Conservation (phyloP, 2,113 vertebrate species). For the Tyto alba region DNA sequence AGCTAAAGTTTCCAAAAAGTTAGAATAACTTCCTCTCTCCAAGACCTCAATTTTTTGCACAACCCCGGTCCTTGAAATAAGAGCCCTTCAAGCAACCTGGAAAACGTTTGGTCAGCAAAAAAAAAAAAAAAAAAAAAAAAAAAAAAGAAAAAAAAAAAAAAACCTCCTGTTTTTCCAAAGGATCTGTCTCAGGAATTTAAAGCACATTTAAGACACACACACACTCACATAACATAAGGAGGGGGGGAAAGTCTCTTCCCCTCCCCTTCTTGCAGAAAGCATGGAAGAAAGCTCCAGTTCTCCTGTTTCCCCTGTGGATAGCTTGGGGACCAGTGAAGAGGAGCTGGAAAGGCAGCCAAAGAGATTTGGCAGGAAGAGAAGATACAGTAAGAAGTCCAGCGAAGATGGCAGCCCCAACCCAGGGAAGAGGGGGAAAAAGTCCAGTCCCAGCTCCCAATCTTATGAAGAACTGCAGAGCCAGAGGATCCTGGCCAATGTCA, state of each 20-base stretch:
- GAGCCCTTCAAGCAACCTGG: constrained; percentile 65
- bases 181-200: constrained; percentile 71
- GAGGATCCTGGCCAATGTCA: constrained; percentile 93
- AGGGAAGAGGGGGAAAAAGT: constrained; percentile 88
- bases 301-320: constrained; percentile 92
- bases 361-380: constrained; percentile 86
- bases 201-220: constrained; percentile 62
- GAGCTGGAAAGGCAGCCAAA: constrained; percentile 87
- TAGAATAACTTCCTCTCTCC: constrained; percentile 85
- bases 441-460: constrained; percentile 89
- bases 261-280: constrained; percentile 72
- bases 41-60: constrained; percentile 72
- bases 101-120: constrained; percentile 64
- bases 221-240: constrained; percentile 58
- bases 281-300: constrained; percentile 92
- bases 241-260: constrained; percentile 64
- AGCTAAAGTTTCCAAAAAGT: constrained; percentile 88
- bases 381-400: constrained; percentile 87
- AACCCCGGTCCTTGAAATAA: constrained; percentile 68
- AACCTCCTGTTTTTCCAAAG: constrained; percentile 62
- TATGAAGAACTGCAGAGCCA: constrained; percentile 93
- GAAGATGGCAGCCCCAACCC: constrained; percentile 86
- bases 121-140: neutral
- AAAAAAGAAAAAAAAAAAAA: neutral
- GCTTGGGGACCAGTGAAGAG: constrained; percentile 93